These are phyloP conservation scores for Chloropsis cyanopogon DNA, from an alignment of 2,113 vertebrate species.

Conservation along the genomic window DNA sequence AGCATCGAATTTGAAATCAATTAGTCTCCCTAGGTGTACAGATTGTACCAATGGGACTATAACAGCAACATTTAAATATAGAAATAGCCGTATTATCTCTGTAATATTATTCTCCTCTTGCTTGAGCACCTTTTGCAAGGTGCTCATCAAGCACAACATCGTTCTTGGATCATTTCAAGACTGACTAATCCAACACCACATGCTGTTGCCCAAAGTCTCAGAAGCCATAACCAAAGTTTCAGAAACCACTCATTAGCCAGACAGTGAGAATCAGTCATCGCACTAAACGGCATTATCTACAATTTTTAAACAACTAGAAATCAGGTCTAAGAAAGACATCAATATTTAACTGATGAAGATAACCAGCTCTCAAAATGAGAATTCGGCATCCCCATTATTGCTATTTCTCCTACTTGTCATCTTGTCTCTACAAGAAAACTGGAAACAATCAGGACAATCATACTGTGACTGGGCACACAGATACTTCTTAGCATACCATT, in stretches of 20 bases:
- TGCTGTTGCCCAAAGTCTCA: neutral
- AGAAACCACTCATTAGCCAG: neutral
- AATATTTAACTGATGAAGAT: neutral
- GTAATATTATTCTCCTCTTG: neutral
- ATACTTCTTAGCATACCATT: neutral
- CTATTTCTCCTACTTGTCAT: neutral
- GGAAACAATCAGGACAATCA: neutral
- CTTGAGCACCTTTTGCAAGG: neutral
- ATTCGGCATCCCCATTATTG: neutral
- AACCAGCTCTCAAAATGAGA: neutral
- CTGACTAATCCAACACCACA: neutral
- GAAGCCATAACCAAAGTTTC: neutral
- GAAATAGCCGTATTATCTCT: neutral
- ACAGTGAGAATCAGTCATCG: neutral
- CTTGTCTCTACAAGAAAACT: neutral
- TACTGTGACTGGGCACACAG: neutral
- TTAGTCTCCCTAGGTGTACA: neutral
- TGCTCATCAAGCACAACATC: neutral
- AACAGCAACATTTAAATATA: slow-evolving; percentile 22
- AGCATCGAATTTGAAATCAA: slow-evolving; percentile 24
- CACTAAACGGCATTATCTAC: neutral
- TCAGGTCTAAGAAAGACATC: neutral
- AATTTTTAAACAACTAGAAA: neutral
- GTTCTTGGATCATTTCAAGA: neutral
- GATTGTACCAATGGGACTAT: neutral